Base-by-base conservation (phyloP, 2,113 vertebrate species). In the Plotosus lineatus region DNA sequence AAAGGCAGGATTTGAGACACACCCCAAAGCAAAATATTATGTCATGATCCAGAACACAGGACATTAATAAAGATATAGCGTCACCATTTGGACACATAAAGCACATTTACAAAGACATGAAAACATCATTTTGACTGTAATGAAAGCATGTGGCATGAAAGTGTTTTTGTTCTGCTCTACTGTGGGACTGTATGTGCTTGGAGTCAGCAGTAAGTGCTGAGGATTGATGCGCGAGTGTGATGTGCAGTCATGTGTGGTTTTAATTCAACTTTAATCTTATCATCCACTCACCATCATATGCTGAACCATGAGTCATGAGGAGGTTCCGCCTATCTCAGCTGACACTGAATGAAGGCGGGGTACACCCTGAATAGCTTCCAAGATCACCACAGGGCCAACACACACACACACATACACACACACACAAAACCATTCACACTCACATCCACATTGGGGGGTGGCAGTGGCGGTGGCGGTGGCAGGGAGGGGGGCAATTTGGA, bases 11-110 rank as follows among this genome's bases (percentile, higher is more conserved):
- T 51, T 9, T 19, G 31, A 40, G 68, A 63, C 68, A 73, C 82
- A 75, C 76, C 76, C 82, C 28, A 66, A 58, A 46, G 38, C 21
- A 79, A 79, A 53, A 65, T n/a, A 83, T 74, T 72, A 83, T 38
- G 14, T 83, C 72, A 48, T 63, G 63, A 65, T 53, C 15, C 42
- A 33, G 31, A 66, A 68, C 56, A 66, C 55, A 65, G 21, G 46
- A 10, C 38, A n/a, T 42, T 75, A 71, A 55, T 79, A 33, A 12
- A 53, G 58, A 44, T 66, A 33, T 53, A 44, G 28, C 53, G 6
- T 42, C 48, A 60, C 48, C 28, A 40, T 66, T 75, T 66, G 40
- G 26, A 60, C 78, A 36, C 66, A 31, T 33, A 46, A 50, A 38
- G 65, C 38, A 56, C 36, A 71, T 71, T 79, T 79, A 44, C 23